A percentile compares a stretch with the other conserved stretches of the same genome.
Evolutionary conservation across 2,113 vertebrate genomes (phyloP).

Genomic region (Australoheros scitulus): DNA sequence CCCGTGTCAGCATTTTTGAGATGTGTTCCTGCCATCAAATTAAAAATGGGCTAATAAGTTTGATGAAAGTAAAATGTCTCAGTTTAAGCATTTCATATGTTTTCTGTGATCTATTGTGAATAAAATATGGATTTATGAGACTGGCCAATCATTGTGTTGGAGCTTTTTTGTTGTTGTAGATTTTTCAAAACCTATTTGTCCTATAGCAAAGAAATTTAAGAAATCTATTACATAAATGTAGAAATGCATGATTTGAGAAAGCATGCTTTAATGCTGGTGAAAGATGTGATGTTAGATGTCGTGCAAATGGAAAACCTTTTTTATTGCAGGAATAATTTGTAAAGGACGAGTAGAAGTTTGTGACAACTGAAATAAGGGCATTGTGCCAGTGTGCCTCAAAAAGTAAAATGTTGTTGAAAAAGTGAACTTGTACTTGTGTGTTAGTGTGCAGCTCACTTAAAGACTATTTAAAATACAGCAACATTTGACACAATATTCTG

Average conservation of each 20-base stretch:
- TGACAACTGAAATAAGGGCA: constrained; percentile 35
- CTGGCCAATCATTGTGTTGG: no score
- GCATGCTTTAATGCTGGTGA: constrained; percentile 18
- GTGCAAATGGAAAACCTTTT: constrained; percentile 2
- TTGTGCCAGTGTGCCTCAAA: background rate
- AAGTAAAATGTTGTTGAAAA: constrained; percentile 42
- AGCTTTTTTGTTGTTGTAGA: background rate
- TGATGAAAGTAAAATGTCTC: background rate
- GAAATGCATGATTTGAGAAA: constrained; percentile 10
- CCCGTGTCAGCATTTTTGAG: background rate
- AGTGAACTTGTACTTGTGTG: background rate
- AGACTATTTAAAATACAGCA: background rate
- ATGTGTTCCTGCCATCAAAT: no score
- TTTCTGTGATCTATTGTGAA: background rate
- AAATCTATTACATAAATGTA: background rate
- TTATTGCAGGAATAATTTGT: constrained; percentile 46
- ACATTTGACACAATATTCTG: background rate
- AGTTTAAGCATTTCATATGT: background rate
- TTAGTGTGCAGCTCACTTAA: background rate
- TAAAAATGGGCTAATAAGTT: no score
- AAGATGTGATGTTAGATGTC: constrained; percentile 1
- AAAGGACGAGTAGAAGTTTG: background rate
- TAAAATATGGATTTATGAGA: no score
- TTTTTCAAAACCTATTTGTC: background rate
- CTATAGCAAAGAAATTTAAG: background rate